Evolutionary conservation across 92 coral and sea anemone genomes (phyloP).

Genomic region (Palythoa grandiflora): DNA sequence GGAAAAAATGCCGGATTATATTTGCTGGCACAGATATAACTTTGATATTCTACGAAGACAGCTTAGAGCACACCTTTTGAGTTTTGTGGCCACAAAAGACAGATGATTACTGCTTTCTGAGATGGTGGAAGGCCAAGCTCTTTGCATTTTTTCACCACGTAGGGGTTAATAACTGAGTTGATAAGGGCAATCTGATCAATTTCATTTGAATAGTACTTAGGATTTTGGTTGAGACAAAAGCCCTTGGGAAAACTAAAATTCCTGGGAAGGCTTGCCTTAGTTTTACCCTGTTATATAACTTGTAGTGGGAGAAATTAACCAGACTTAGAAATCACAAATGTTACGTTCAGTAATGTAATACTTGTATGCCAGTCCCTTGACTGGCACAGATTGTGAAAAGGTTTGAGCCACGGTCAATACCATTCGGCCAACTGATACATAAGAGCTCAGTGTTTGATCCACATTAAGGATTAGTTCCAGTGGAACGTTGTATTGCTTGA

Average conservation of each 20-base stretch:
- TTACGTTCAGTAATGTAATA: slow-evolving; percentile 45
- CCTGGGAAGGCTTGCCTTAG: background rate
- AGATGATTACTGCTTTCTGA: background rate
- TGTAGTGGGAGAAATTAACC: slow-evolving; percentile 72
- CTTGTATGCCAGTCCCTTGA: slow-evolving; percentile 61
- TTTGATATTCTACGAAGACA: background rate
- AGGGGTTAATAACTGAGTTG: background rate
- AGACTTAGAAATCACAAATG: slow-evolving; percentile 62
- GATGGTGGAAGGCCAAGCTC: background rate
- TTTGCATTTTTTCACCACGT: background rate
- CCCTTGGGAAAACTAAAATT: background rate
- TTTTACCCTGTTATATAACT: background rate
- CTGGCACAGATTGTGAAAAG: slow-evolving; percentile 63
- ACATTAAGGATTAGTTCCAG: slow-evolving; percentile 63
- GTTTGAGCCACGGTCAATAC: slow-evolving; percentile 66
- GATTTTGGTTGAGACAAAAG: background rate
- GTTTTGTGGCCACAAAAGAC: background rate
- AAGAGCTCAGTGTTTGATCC: slow-evolving; percentile 69
- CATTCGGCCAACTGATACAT: slow-evolving; percentile 76
- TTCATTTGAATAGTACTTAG: background rate
- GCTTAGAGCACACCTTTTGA: background rate
- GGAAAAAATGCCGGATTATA: too few species aligned
- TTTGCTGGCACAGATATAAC: background rate
- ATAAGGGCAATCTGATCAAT: background rate
- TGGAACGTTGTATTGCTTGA: slow-evolving; percentile 27